A percentile compares a stretch with the other conserved stretches of the same genome.
Evolutionary conservation across 2,113 vertebrate species (phyloP).

Genomic region (Prochilodus magdalenae): DNA sequence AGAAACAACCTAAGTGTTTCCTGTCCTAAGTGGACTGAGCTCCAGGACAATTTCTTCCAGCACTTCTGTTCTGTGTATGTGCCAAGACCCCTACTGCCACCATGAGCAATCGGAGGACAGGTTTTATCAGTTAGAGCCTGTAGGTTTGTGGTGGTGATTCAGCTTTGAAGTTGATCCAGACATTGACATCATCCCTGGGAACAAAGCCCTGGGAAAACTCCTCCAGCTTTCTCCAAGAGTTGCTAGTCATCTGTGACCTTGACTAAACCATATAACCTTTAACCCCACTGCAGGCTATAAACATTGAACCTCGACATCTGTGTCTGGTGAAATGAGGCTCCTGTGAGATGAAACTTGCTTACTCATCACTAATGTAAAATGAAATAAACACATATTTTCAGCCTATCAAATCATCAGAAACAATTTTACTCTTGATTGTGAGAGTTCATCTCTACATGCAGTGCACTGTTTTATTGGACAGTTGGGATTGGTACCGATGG

Average conservation of each 20-base stretch:
- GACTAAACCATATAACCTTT: conserved; percentile 7
- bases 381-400: not conserved
- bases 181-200: conserved; percentile 45
- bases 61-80: not conserved
- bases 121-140: conserved; percentile 4
- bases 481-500: not conserved
- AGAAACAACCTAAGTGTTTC: not conserved
- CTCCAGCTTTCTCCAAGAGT: conserved; percentile 14
- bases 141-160: not conserved
- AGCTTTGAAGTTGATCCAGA: conserved; percentile 41
- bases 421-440: conserved; percentile 1
- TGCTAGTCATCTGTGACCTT: conserved; percentile 31
- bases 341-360: conserved; percentile 3
- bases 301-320: not conserved
- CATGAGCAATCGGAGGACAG: not conserved
- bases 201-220: conserved; percentile 9
- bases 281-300: not conserved
- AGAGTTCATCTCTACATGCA: not conserved
- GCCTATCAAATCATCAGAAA: not conserved
- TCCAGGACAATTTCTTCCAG: conserved; percentile 7
- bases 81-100: not conserved
- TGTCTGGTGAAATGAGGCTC: not conserved
- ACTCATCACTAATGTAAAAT: conserved; percentile 28
- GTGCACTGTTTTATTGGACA: not conserved
- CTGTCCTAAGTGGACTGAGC: not conserved